Base-by-base conservation (phyloP, 2,888 invertebrate species). In the Apamea monoglypha region DNA sequence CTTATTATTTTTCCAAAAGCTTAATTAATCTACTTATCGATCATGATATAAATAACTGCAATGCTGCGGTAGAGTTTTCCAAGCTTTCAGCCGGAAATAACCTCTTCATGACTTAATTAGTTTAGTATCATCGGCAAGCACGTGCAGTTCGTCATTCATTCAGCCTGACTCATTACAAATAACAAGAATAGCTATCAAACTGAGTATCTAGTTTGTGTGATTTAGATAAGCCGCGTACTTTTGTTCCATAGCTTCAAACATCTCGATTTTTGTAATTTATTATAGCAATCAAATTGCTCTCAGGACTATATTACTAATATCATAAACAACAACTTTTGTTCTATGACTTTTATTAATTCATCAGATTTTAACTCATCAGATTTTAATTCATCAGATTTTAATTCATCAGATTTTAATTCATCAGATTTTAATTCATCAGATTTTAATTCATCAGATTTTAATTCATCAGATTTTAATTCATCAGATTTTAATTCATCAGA, bases 181-280 rank as follows among this genome's bases (percentile, higher is more conserved):
- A 64, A 36, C 64, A 59, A 40, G 67, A 83, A 81, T 61, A 73
- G 36, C 12, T 74, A 75, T 86, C 84, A 83, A 56, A 68, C 68
- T 82, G 82, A 80, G 77, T 78, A 79, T 80, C 70, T 83, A 81
- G 83, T 75, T 85, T 84, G 85, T 88, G 82, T 88, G 81, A 83
- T 84, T 80, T 61, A 80, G 84, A 77, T 86, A 76, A 75, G 44
- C n/a, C 18, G 2, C 6, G 76, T 32, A 18, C 50, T 68, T 67
- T 76, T 29, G 12, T 29, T 44, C 29, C 18, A 8, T 53, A 63
- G 18, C 56, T 21, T 44, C 36, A 44, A 50, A 18, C 14, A n/a
- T 71, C 18, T 56, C 8, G 1, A 53, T 40, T 50, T 50, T 3
- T 36, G 2, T 32, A 0, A 12, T 21, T 32, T 47, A 50, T 5